Percentiles rank a stretch among this genome's conserved stretches.
These are phyloP conservation scores for Thelaira solivaga DNA, from an alignment of 2,888 invertebrate species.

Conservation along the genomic window DNA sequence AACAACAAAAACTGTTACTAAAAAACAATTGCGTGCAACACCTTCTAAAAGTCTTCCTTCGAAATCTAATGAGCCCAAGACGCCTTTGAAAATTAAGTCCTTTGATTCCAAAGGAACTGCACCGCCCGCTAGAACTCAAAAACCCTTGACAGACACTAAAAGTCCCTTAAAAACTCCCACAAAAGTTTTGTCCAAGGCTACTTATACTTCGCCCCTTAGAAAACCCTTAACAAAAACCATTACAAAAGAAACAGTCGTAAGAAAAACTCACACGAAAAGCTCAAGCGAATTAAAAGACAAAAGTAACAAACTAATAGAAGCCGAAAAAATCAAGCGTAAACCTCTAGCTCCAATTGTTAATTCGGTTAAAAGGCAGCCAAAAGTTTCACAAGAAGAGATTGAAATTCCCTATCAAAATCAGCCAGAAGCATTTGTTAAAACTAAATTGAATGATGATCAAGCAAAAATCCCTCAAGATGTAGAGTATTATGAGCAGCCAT, in stretches of 20 bases:
- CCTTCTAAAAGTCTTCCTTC: too few species aligned
- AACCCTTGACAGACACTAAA: slow-evolving; percentile 11
- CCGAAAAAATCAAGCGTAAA: slow-evolving; percentile 27
- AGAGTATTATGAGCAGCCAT: too few species aligned
- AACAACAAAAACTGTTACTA: slow-evolving; percentile 15
- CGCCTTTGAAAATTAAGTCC: slow-evolving; percentile 15
- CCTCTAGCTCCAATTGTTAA: slow-evolving; percentile 19
- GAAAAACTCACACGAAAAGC: slow-evolving; percentile 19
- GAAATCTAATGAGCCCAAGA: slow-evolving; percentile 23
- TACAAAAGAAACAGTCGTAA: slow-evolving; percentile 9
- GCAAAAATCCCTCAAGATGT: neutral
- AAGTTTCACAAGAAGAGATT: neutral
- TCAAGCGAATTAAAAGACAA: slow-evolving; percentile 2
- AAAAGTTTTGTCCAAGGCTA: neutral
- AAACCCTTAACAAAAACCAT: neutral
- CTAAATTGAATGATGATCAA: too few species aligned
- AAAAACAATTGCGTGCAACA: neutral
- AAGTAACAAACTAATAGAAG: slow-evolving; percentile 12
- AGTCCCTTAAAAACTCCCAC: neutral
- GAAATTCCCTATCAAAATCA: too few species aligned
- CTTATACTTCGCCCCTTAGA: slow-evolving; percentile 2
- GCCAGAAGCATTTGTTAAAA: neutral
- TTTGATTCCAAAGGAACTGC: neutral
- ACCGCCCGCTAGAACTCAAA: slow-evolving; percentile 10
- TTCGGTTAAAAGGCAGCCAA: neutral